These are phyloP conservation scores for Phoebastria nigripes DNA, from an alignment of 2,797 vertebrate species.

Conservation along the genomic window DNA sequence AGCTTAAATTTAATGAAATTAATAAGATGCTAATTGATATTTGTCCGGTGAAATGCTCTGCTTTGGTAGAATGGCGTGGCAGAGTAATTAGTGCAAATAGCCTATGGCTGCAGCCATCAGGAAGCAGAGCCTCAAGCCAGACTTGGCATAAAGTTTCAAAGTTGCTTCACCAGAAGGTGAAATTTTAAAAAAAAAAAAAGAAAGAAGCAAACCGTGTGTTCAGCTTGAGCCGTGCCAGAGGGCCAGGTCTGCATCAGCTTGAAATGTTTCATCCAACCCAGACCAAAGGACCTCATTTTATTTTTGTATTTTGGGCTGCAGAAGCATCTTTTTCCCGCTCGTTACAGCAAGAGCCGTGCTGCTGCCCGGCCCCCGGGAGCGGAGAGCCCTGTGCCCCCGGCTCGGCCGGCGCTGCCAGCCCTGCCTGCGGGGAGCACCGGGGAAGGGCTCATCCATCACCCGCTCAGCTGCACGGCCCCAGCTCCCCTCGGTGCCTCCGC, in stretches of 20 bases:
- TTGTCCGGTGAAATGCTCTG: neutral
- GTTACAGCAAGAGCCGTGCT: accelerated
- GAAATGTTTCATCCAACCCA: neutral
- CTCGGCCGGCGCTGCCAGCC: neutral
- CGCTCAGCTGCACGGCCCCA: accelerated
- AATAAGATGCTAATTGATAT: neutral
- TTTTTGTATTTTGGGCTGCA: neutral
- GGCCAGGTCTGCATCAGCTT: neutral
- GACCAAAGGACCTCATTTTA: neutral
- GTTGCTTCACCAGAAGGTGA: neutral
- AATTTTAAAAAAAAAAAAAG: neutral
- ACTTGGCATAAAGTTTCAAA: neutral
- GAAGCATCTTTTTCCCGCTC: neutral
- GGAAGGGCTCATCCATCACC: neutral
- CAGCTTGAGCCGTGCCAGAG: accelerated
- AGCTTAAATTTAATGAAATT: neutral
- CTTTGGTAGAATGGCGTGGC: neutral
- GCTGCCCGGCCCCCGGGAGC: accelerated
- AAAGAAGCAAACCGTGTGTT: accelerated
- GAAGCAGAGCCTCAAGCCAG: neutral
- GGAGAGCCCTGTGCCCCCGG: too few species aligned
- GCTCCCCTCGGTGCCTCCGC: accelerated
- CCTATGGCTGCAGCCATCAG: neutral
- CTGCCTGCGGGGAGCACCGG: neutral
- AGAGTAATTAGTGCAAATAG: neutral